Evolutionary conservation across 1,140 invertebrate genomes (phyloP).

Genomic region (Drosophila guanche): DNA sequence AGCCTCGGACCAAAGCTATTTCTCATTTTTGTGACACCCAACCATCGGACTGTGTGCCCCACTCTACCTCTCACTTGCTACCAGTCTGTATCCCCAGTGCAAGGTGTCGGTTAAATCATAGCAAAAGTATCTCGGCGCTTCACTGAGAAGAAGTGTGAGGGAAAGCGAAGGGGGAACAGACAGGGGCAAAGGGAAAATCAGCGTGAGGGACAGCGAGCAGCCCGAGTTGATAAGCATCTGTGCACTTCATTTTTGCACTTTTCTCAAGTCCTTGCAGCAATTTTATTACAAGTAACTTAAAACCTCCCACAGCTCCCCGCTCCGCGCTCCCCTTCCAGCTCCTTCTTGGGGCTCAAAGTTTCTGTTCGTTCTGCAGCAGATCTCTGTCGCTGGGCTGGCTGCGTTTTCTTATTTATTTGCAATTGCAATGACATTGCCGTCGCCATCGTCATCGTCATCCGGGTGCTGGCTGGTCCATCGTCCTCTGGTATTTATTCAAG

Average conservation of each 20-base stretch:
- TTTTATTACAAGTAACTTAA: constrained; percentile 80
- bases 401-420: constrained; percentile 77
- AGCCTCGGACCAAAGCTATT: constrained; percentile 30
- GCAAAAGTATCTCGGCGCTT: constrained; percentile 54
- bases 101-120: constrained; percentile 64
- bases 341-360: constrained; percentile 41
- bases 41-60: constrained; percentile 1
- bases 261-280: constrained; percentile 66
- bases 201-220: not conserved
- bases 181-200: not conserved
- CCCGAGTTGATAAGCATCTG: constrained; percentile 72
- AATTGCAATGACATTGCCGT: constrained; percentile 70
- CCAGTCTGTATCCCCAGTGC: not conserved
- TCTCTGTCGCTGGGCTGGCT: constrained; percentile 8
- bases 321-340: not conserved
- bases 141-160: constrained; percentile 8
- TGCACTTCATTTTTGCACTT: constrained; percentile 80
- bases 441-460: constrained; percentile 72
- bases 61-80: not conserved
- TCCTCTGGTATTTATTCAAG: constrained; percentile 72
- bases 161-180: not conserved
- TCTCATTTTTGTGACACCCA: constrained; percentile 47
- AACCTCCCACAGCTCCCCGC: constrained; percentile 16
- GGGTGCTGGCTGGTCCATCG: constrained; percentile 20
- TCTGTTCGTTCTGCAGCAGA: constrained; percentile 46